These are phyloP conservation scores for Bolborhynchus lineola DNA, from an alignment of 2,113 vertebrate species.

Conservation along the genomic window DNA sequence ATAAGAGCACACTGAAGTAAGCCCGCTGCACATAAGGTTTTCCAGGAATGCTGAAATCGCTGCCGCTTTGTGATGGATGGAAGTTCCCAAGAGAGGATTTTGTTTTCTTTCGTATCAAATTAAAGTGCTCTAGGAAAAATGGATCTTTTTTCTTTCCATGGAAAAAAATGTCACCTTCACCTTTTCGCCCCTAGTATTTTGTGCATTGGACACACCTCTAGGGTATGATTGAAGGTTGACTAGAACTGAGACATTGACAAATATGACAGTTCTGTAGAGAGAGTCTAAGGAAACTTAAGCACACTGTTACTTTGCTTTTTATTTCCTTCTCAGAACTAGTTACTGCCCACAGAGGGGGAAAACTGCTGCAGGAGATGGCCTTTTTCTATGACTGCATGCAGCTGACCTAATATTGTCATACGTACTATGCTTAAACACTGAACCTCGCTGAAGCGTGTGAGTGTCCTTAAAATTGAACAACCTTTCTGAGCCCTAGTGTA, in stretches of 20 bases:
- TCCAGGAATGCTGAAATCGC: conserved; percentile 4
- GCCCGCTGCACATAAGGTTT: not conserved
- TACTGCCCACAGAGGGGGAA: not conserved
- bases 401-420: not conserved
- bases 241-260: not conserved
- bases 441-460: not conserved
- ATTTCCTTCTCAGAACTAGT: not conserved
- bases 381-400: not conserved
- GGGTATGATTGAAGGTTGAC: not conserved
- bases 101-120: not conserved
- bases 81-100: not conserved
- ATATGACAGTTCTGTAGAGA: not conserved
- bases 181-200: not conserved
- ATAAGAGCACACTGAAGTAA: not conserved
- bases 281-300: not conserved
- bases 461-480: not conserved
- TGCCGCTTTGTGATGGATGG: not conserved
- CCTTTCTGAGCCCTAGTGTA: not conserved
- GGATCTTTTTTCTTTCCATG: accelerated
- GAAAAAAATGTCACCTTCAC: not conserved
- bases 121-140: not conserved
- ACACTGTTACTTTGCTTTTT: not conserved
- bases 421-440: not conserved
- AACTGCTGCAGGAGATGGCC: not conserved
- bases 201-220: not conserved